These are phyloP conservation scores for Disparrhopalites patrizii DNA, from an alignment of 2,888 invertebrate genomes.

Conservation along the genomic window DNA sequence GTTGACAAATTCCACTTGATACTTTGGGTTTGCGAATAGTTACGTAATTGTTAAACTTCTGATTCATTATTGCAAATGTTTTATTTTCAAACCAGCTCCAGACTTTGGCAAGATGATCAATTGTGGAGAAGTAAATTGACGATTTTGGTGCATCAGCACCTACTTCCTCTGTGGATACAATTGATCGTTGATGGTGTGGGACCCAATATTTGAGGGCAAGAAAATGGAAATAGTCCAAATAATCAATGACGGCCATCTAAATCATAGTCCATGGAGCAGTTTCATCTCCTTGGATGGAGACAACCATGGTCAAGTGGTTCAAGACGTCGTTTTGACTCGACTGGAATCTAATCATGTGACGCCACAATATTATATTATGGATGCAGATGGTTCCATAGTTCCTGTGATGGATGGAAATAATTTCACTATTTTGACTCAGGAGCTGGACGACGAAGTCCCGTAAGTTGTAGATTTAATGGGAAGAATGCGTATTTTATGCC, in stretches of 20 bases:
- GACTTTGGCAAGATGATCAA: background rate
- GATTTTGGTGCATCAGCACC: background rate
- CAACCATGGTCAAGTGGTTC: background rate
- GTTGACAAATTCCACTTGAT: too few relatives aligned
- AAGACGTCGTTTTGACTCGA: slow-evolving; percentile 20
- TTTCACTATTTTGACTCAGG: slow-evolving; percentile 9
- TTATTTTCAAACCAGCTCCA: background rate
- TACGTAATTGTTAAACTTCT: background rate
- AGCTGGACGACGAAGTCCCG: slow-evolving; percentile 24
- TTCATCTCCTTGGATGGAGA: slow-evolving; percentile 15
- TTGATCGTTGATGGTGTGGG: too few relatives aligned
- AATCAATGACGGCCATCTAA: slow-evolving; percentile 1
- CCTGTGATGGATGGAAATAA: slow-evolving; percentile 21
- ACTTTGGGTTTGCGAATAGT: too few relatives aligned
- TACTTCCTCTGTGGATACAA: too few relatives aligned
- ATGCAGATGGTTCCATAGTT: slow-evolving; percentile 20
- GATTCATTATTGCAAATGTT: background rate
- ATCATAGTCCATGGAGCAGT: slow-evolving; percentile 10
- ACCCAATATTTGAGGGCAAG: background rate
- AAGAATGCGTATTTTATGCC: too few relatives aligned
- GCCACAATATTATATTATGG: slow-evolving; percentile 21
- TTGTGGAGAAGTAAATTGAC: background rate
- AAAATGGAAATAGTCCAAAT: slow-evolving; percentile 25
- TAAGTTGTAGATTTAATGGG: slow-evolving; percentile 10
- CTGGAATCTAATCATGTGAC: background rate